Evolutionary conservation across 2,113 vertebrate species (phyloP).

Genomic region (Hippocampus mohnikei): DNA sequence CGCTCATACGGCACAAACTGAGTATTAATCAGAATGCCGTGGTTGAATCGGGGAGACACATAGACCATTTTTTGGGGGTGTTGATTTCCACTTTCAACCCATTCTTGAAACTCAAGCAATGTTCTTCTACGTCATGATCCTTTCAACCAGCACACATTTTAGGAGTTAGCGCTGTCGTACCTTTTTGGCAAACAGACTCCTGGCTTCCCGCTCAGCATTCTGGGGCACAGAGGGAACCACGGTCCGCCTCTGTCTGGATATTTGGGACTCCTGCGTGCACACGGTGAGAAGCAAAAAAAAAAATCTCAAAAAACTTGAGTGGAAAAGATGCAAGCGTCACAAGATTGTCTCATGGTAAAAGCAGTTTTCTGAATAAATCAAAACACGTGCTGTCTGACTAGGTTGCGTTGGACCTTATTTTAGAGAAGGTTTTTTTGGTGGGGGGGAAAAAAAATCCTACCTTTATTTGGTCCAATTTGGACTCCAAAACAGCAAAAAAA

Average conservation of each 20-base stretch:
- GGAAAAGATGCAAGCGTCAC: constrained; percentile 11
- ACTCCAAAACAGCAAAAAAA: neutral
- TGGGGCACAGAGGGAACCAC: constrained; percentile 85
- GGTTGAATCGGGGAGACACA: too few relatives aligned
- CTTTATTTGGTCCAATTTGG: neutral
- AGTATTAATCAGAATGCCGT: too few relatives aligned
- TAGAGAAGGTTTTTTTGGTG: neutral
- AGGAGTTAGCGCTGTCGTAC: constrained; percentile 82
- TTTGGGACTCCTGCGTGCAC: constrained; percentile 77
- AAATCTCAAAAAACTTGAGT: constrained; percentile 1
- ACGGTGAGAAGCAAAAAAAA: constrained; percentile 1
- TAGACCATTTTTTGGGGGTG: too few relatives aligned
- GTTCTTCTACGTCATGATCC: neutral
- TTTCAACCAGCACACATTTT: neutral
- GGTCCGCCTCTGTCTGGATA: constrained; percentile 84
- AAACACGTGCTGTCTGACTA: constrained; percentile 49
- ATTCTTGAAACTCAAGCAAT: neutral
- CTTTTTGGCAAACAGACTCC: constrained; percentile 93
- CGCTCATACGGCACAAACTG: too few relatives aligned
- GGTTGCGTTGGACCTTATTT: neutral
- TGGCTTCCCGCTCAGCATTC: constrained; percentile 86
- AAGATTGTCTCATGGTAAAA: constrained; percentile 6
- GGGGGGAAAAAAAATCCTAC: neutral
- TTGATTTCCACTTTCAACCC: neutral
- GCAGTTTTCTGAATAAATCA: constrained; percentile 15